These are phyloP conservation scores for Xerus rutilus DNA, from an alignment of 2,797 vertebrate species.

Conservation along the genomic window DNA sequence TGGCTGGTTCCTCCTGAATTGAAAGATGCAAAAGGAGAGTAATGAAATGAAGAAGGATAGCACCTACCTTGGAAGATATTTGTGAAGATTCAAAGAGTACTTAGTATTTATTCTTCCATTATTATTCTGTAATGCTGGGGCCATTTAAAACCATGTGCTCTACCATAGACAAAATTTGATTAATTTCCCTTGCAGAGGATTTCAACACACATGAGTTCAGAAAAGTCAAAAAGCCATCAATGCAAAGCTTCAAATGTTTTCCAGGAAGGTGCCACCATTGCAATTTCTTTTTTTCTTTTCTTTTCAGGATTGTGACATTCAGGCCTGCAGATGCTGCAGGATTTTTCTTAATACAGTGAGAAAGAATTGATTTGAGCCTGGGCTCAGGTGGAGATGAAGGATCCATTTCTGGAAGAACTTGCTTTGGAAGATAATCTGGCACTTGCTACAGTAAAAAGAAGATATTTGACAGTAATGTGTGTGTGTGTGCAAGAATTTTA, in stretches of 20 bases:
- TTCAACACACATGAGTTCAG: neutral
- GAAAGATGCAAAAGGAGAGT: neutral
- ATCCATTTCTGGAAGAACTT: neutral
- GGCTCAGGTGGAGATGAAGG: neutral
- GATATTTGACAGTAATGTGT: neutral
- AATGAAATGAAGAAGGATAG: neutral
- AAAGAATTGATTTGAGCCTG: neutral
- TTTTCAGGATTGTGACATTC: neutral
- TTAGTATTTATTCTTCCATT: neutral
- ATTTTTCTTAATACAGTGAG: constrained; percentile 35
- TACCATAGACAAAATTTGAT: neutral
- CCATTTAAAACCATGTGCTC: neutral
- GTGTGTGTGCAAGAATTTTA: neutral
- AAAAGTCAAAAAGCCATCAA: neutral
- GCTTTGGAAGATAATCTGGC: neutral
- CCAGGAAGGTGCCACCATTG: neutral
- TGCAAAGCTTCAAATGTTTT: neutral
- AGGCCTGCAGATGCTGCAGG: neutral
- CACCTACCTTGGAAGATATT: neutral
- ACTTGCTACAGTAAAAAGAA: neutral
- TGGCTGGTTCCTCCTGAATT: neutral
- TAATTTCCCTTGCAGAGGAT: neutral
- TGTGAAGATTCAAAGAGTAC: neutral
- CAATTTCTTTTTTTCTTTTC: neutral
- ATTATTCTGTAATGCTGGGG: neutral